These are phyloP conservation scores for Cephus pulcher DNA, from an alignment of 2,888 invertebrate species.

Conservation along the genomic window DNA sequence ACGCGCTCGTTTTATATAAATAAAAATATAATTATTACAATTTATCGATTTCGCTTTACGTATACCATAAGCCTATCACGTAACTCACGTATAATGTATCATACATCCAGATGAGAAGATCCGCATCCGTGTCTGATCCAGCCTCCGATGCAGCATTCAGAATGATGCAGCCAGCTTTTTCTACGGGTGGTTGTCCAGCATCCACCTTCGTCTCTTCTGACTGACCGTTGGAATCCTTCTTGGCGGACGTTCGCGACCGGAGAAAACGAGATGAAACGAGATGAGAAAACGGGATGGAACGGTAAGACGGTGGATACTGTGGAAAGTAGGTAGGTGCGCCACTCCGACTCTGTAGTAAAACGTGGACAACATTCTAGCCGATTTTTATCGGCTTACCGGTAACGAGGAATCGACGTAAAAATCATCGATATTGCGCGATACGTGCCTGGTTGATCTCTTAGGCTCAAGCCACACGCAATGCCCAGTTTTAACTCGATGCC, in stretches of 20 bases:
- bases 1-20: neutral
- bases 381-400: slow-evolving; percentile 44
- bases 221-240: slow-evolving; percentile 48
- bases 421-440: slow-evolving; percentile 31
- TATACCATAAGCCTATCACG: slow-evolving; percentile 26
- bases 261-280: slow-evolving; percentile 17
- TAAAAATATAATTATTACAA: neutral
- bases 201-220: slow-evolving; percentile 29
- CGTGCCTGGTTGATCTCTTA: slow-evolving; percentile 5
- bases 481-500: no score
- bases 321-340: slow-evolving; percentile 50
- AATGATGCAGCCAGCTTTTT: slow-evolving; percentile 46
- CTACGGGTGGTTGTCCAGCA: slow-evolving; percentile 38
- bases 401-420: slow-evolving; percentile 31
- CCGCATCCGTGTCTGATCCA: slow-evolving; percentile 27
- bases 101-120: slow-evolving; percentile 28
- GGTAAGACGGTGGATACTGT: slow-evolving; percentile 22
- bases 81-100: slow-evolving; percentile 53
- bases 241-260: slow-evolving; percentile 26
- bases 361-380: slow-evolving; percentile 48
- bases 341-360: slow-evolving; percentile 21
- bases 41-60: neutral
- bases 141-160: slow-evolving; percentile 5
- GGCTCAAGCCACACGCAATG: neutral
- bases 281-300: slow-evolving; percentile 20